Conservation (phyloP, 2,888 invertebrate genomes). For the Spicauda simplicius region DNA sequence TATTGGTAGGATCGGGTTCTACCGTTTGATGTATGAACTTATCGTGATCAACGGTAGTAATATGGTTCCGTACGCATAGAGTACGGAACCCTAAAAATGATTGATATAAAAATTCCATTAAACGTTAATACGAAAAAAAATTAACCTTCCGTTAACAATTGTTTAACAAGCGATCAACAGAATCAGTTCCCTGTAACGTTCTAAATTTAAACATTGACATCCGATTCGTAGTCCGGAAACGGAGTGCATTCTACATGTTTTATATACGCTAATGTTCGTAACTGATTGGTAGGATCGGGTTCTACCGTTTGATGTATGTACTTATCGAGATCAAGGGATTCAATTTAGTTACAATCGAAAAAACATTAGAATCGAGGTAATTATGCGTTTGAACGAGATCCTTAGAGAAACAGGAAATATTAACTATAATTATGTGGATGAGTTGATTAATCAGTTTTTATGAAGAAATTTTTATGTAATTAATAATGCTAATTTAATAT, state of each 20-base stretch:
- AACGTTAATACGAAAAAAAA: background rate
- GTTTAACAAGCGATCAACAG: background rate
- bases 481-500: too few relatives aligned
- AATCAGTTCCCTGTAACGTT: conserved; percentile 46
- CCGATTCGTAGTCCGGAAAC: conserved; percentile 54
- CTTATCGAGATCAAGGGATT: conserved; percentile 11
- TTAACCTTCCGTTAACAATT: conserved; percentile 26
- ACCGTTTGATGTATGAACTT: too few relatives aligned
- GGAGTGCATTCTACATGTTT: conserved; percentile 57
- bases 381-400: background rate
- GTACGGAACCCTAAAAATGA: too few relatives aligned
- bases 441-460: too few relatives aligned
- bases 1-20: too few relatives aligned
- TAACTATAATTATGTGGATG: background rate
- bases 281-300: conserved; percentile 48
- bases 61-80: too few relatives aligned
- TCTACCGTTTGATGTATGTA: conserved; percentile 30
- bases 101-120: too few relatives aligned
- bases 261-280: conserved; percentile 38
- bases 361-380: background rate
- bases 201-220: conserved; percentile 59
- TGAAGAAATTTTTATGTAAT: too few relatives aligned
- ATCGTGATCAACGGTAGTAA: too few relatives aligned
- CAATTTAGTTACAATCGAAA: background rate
- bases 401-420: background rate